A percentile compares a stretch with the other conserved stretches of the same genome.
These are phyloP conservation scores for Gymnobelideus leadbeateri DNA, from an alignment of 2,113 vertebrate genomes.

Conservation along the genomic window DNA sequence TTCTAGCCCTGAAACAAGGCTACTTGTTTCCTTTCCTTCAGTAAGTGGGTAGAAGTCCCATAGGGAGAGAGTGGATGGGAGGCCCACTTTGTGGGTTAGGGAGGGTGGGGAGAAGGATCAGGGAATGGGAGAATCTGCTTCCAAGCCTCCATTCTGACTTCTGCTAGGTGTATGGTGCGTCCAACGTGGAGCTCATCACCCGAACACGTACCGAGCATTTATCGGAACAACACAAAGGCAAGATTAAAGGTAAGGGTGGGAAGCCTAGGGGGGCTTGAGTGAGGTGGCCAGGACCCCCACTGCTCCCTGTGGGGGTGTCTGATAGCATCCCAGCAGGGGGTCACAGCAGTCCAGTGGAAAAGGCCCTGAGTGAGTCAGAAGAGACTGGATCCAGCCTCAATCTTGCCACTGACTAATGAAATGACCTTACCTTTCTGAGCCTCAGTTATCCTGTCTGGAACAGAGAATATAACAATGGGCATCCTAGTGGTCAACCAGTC, in stretches of 20 bases:
- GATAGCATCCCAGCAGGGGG: conserved; percentile 27
- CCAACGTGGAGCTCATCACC: conserved; percentile 97
- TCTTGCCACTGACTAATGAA: neutral
- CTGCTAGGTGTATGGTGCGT: conserved; percentile 94
- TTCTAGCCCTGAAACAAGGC: neutral
- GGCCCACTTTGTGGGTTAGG: neutral
- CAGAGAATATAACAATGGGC: neutral
- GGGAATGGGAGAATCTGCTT: neutral
- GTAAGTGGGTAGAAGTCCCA: neutral
- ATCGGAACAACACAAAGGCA: conserved; percentile 96
- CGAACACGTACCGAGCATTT: conserved; percentile 97
- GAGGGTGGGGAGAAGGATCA: neutral
- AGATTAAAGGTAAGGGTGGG: conserved; percentile 91
- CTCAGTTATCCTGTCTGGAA: neutral
- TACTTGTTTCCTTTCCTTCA: neutral
- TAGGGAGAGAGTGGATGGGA: neutral
- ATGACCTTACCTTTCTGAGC: neutral
- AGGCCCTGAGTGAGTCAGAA: neutral
- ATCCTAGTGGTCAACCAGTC: neutral
- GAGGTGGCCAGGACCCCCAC: neutral
- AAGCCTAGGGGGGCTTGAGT: neutral
- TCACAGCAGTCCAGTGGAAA: neutral
- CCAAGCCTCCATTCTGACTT: neutral
- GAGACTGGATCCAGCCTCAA: neutral
- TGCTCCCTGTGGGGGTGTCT: neutral